These are phyloP conservation scores for Shargacucullia verbasci DNA, from an alignment of 2,888 invertebrate species.

Conservation along the genomic window DNA sequence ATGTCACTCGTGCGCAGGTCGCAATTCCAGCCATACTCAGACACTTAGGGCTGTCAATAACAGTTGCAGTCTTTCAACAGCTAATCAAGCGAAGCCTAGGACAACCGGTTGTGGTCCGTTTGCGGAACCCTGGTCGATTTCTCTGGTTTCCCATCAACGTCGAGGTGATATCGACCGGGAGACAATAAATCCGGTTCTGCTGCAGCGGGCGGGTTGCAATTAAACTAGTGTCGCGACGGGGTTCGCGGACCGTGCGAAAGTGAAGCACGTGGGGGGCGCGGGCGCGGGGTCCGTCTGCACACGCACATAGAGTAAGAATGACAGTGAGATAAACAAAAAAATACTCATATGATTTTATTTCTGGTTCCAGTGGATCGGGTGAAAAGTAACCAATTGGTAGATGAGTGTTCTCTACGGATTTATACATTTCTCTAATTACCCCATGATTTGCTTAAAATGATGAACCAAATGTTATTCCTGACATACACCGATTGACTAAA, in stretches of 20 bases:
- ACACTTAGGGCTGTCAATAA: slow-evolving; percentile 57
- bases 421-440: too few species aligned
- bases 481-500: too few species aligned
- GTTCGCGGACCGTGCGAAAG: slow-evolving; percentile 87
- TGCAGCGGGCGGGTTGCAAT: slow-evolving; percentile 84
- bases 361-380: too few species aligned
- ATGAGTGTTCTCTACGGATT: too few species aligned
- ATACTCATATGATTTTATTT: slow-evolving; percentile 8
- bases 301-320: slow-evolving; percentile 50
- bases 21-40: slow-evolving; percentile 53
- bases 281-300: slow-evolving; percentile 56
- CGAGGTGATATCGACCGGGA: slow-evolving; percentile 80
- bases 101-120: slow-evolving; percentile 53
- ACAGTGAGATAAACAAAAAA: slow-evolving; percentile 28
- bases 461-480: too few species aligned
- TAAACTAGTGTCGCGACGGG: slow-evolving; percentile 87
- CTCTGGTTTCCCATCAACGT: slow-evolving; percentile 71
- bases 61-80: slow-evolving; percentile 48
- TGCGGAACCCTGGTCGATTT: slow-evolving; percentile 69
- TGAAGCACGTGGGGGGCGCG: slow-evolving; percentile 73
- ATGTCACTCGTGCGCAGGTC: slow-evolving; percentile 53
- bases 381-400: too few species aligned
- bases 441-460: too few species aligned
- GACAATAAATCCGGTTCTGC: slow-evolving; percentile 87
- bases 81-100: slow-evolving; percentile 47